Evolutionary conservation across 2,888 invertebrate species (phyloP), one percentile per base, ranked within the genome.

Genomic region (Andricus curvator): DNA sequence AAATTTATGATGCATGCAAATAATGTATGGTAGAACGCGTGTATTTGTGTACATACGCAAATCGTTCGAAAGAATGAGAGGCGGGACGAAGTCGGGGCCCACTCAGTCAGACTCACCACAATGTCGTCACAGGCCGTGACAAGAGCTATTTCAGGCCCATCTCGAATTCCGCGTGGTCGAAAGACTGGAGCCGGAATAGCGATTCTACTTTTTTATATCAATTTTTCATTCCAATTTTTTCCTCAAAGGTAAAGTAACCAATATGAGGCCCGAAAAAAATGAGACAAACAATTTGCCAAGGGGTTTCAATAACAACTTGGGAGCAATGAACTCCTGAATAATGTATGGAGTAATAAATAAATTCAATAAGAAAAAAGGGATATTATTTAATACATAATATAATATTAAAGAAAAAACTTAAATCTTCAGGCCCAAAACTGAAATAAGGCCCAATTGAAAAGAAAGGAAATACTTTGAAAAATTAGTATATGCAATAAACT

Each of bases 121-220:
- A 79, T 85, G 85, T 85, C 83, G 85, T 83, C 85, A 80, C 81
- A 82, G 81, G 68, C 83, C 84, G 82, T 86, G 85, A 86, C 84
- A 83, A 84, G 67, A 77, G 86, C 85, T 88, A 88, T 86, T 87
- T 87, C 85, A 86, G 87, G 86, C 84, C 86, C 87, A 82, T 79
- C 78, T 78, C 78, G 82, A 83, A 84, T 81, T 80, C 79, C 77
- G 56, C 79, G 80, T 79, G 80, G 80, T 80, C 78, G 68, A 67
- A 67, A 37, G 9, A 67, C 41, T 67, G n/a, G 37, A 41, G 37
- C 37, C 25, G n/a, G 37, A 67, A n/a, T 67, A 67, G 66, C 13
- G 37, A 22, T 67, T 67, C n/a, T 67, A 41, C 22, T n/a, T 67
- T 37, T 67, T 33, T 33, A 37, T 17, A 37, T 41, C n/a, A 15